Base-by-base conservation (phyloP, 2,797 vertebrate species). In the Syngnathus rostellatus region DNA sequence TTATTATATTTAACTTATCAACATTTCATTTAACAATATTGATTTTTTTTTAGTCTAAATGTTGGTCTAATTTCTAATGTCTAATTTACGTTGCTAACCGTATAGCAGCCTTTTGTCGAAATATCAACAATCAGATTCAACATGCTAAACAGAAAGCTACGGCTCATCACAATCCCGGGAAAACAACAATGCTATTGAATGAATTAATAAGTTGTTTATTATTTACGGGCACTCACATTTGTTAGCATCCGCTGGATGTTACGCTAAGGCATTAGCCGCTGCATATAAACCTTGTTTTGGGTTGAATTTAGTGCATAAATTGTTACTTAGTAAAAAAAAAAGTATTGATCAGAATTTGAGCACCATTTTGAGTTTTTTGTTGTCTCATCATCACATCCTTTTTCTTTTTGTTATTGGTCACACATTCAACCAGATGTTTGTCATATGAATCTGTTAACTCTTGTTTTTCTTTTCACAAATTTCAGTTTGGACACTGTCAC, bases 401-500 rank as follows among this genome's bases (percentile, higher is more conserved):
- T 65, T 71, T 45, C 64, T 60, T 59, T 40, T 62, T 72, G 1
- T 38, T n/a, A 31, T 31, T 50, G 10, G 39, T 54, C 51, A 43
- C 38, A 16, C 39, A 19, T 65, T 55, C 38, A 57, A 43, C 10
- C 37, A 16, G 69, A 82, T 77, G 79, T 86, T 82, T 82, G 59
- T 83, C 79, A 71, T 69, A 85, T 78, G 79, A 66, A 81, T 83
- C 77, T 88, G 68, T 87, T 87, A 88, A 87, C 83, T 45, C 75
- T 80, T 83, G 72, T 88, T 87, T 85, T 87, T 86, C 64, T 58
- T 88, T 88, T 88, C 73, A 88, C 84, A 73, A 74, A 85, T 93
- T 90, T 93, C 78, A 77, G 84, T 90, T 87, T 91, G 89, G 88
- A 87, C 86, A 87, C 83, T 92, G 81, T 92, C 90, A 88, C 90